Conservation (phyloP, 2,113 vertebrate species). For the Platysternon megacephalum region DNA sequence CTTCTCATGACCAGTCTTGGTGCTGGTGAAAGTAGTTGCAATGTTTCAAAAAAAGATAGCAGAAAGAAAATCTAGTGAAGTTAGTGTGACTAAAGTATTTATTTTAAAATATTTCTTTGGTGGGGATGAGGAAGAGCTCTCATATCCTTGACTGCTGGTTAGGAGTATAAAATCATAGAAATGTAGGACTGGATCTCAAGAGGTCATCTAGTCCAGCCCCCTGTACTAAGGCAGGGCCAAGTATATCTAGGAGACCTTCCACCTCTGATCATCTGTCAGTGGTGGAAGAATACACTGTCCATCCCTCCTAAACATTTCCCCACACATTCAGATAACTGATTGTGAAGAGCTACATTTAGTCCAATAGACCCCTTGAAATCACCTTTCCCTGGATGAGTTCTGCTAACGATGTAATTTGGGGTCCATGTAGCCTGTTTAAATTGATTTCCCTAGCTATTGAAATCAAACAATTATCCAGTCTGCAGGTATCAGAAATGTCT, state of each 20-base stretch:
- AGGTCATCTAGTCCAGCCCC: not conserved
- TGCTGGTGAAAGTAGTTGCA: fast-evolving
- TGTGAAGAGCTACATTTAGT: not conserved
- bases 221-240: not conserved
- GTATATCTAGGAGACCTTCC: not conserved
- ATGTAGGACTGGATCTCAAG: not conserved
- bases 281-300: not conserved
- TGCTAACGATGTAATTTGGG: not conserved
- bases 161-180: not conserved
- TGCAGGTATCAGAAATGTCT: conserved; percentile 35
- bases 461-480: not conserved
- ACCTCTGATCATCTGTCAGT: not conserved
- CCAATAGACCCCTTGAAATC: not conserved
- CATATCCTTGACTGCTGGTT: fast-evolving
- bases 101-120: not conserved
- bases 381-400: not conserved
- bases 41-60: not conserved
- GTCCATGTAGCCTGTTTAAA: not conserved
- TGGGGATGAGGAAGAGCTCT: not conserved
- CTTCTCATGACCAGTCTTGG: fast-evolving
- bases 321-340: not conserved
- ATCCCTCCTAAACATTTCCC: not conserved
- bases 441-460: not conserved
- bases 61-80: not conserved
- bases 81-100: not conserved